Base-by-base conservation (phyloP, 2,888 invertebrate species). In the Gryllus longicercus region DNA sequence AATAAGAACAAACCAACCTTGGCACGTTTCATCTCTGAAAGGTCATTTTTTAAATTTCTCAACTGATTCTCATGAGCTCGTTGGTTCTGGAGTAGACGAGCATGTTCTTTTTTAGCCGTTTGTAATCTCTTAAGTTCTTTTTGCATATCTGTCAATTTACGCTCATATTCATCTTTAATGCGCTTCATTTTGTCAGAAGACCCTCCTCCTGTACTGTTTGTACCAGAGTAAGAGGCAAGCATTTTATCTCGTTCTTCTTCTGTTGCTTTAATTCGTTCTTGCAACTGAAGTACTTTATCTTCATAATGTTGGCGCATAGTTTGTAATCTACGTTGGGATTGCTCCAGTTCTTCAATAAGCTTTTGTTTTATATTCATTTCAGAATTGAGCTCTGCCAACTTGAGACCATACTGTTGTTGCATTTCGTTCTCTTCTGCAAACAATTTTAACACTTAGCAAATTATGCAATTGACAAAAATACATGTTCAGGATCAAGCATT, bases 351-450 rank as follows among this genome's bases (percentile, higher is more conserved):
- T 85, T 97, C 96, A 82, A 99, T 97, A 76, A 99, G 89, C 80
- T 96, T 94, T 84, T 97, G 95, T 86, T 99, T 99, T 80, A 97
- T 94, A 85, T 95, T 95, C 83, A 99, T 98, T 87, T 98, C 97
- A 77, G 95, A 95, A 80, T 96, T 97, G 21, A 99, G 88, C 14
- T 95, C 94, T 18, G 96, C 95, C 81, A 99, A 88, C 86, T 97
- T 96, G 51, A 94, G 94, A 83, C 95, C 91, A 82, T 93, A 91
- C 74, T 83, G 82, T 38, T 63, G 63, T 63, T 63, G 63, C 63
- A 63, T 63, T 63, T 81, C 80, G 78, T 82, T 82, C 78, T 82
- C 83, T 75, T 83, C 84, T 51, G 63, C 14, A 63, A 63, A 38
- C 38, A 38, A 38, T 38, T 38, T 38, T 5, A 38, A 38, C 38